Base-by-base conservation (phyloP, 37 sponge, comb jelly and placozoan species). In the Ianthella basta region DNA sequence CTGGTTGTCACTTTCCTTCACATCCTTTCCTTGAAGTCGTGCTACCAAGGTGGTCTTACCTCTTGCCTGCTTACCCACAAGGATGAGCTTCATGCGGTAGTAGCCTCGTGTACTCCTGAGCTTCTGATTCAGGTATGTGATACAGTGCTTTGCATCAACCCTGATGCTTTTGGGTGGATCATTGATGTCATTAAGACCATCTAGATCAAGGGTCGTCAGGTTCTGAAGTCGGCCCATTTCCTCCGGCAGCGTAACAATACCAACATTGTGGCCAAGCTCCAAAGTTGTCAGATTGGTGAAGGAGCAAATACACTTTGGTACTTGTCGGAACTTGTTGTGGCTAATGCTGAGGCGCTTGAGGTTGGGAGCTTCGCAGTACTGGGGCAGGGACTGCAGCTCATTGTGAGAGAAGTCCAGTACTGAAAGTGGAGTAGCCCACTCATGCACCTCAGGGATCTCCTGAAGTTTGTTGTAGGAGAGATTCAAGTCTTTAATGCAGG, bases 21-120 rank as follows among this genome's bases (percentile, higher is more conserved):
- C 59, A 18, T 95, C 92, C 36, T 81, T 87, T 15, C 93, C 93
- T 41, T 88, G 95, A 15, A 97, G 93, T 37, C 94, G 89, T 29
- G 87, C 91, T 2, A 97, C 96, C 24, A 97, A 84, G 0, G 95
- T 97, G 10, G 95, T 91, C 83, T 97, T 97, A 0, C 98, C 98
- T 35, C 90, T 63, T n/a, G 86, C 80, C 54, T 88, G 91, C 25
- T 84, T 57, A n/a, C 98, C 98, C 32, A 97, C 92, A 23, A 97
- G 86, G 90, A 97, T 91, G 30, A 97, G 87, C 82, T 97, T 97
- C 98, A 97, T 97, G 37, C 87, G 87, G 80, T 93, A 97, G 66
- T 89, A 95, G 10, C 90, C 91, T 54, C 80, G 83, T 55, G 89
- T 87, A 80, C 88, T 80, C 14, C 91, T 89, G 0, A 97, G 82